A percentile compares a stretch with the other conserved stretches of the same genome.
These are phyloP conservation scores for Scaptodrosophila lebanonensis DNA, from an alignment of 1,140 invertebrate species.

Conservation along the genomic window DNA sequence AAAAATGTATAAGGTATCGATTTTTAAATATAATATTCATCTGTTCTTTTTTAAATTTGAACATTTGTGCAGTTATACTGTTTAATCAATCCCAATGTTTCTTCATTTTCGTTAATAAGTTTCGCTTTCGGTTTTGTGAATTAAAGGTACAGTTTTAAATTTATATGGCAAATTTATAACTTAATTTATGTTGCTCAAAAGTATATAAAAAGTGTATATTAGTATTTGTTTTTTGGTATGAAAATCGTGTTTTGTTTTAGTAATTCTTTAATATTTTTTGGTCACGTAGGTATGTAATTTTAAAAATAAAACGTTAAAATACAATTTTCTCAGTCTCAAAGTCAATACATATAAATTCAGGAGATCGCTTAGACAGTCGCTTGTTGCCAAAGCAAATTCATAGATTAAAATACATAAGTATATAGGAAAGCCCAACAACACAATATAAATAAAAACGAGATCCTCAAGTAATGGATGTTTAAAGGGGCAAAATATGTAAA, in stretches of 20 bases:
- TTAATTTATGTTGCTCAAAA: slow-evolving; percentile 22
- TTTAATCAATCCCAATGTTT: too few species aligned
- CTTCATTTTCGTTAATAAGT: too few species aligned
- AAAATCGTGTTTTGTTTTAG: slow-evolving; percentile 38
- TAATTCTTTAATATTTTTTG: slow-evolving; percentile 27
- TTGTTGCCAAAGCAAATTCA: not conserved
- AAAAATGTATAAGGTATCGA: too few species aligned
- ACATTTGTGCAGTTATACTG: too few species aligned
- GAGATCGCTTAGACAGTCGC: slow-evolving; percentile 35
- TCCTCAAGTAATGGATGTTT: slow-evolving; percentile 19
- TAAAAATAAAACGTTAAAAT: slow-evolving; percentile 34
- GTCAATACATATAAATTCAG: slow-evolving; percentile 35
- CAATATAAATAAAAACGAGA: slow-evolving; percentile 15
- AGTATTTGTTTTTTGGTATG: slow-evolving; percentile 56
- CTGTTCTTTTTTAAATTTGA: too few species aligned
- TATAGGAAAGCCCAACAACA: slow-evolving; percentile 4
- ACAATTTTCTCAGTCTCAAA: slow-evolving; percentile 53
- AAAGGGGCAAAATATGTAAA: slow-evolving; percentile 8
- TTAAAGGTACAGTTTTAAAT: too few species aligned
- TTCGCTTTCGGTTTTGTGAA: too few species aligned
- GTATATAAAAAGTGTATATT: slow-evolving; percentile 32
- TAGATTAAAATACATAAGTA: too few species aligned
- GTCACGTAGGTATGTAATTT: slow-evolving; percentile 32
- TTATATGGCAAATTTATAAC: slow-evolving; percentile 31
- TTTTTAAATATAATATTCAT: too few species aligned